Conservation (phyloP, 2,888 invertebrate species). For the Agrilus cyanescens region DNA sequence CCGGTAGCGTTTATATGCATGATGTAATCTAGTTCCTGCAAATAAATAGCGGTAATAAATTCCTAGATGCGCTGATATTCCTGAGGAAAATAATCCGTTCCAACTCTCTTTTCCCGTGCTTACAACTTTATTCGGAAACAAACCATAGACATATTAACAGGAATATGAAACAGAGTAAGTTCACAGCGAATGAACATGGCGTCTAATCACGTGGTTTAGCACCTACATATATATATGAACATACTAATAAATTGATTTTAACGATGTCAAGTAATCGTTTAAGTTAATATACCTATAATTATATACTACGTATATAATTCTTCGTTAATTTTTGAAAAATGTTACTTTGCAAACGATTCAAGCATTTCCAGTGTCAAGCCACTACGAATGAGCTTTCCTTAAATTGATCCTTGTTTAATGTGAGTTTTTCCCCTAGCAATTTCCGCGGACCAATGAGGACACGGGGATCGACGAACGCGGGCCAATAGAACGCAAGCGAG, state of each 20-base stretch:
- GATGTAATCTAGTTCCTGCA: conserved; percentile 35
- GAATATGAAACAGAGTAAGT: no score
- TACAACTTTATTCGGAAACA: no score
- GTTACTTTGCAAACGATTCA: no score
- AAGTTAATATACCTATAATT: no score
- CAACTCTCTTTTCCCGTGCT: conserved; percentile 10
- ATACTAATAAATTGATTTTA: no score
- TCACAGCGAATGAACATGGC: no score
- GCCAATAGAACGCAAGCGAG: conserved; percentile 36
- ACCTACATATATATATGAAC: conserved; percentile 1
- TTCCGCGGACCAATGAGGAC: conserved; percentile 35
- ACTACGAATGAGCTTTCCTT: conserved; percentile 14
- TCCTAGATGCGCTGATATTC: conserved; percentile 36
- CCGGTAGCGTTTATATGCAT: conserved; percentile 37
- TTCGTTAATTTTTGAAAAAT: not conserved
- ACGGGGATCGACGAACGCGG: conserved; percentile 35
- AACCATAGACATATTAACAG: no score
- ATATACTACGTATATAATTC: no score
- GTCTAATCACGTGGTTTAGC: no score
- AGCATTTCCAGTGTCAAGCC: conserved; percentile 6
- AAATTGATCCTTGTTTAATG: conserved; percentile 29
- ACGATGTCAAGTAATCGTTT: no score
- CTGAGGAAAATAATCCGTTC: conserved; percentile 10
- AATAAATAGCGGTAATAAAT: conserved; percentile 65
- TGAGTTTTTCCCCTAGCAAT: conserved; percentile 40